These are phyloP conservation scores for Isurus oxyrinchus DNA, from an alignment of 2,113 vertebrate species.

Conservation along the genomic window DNA sequence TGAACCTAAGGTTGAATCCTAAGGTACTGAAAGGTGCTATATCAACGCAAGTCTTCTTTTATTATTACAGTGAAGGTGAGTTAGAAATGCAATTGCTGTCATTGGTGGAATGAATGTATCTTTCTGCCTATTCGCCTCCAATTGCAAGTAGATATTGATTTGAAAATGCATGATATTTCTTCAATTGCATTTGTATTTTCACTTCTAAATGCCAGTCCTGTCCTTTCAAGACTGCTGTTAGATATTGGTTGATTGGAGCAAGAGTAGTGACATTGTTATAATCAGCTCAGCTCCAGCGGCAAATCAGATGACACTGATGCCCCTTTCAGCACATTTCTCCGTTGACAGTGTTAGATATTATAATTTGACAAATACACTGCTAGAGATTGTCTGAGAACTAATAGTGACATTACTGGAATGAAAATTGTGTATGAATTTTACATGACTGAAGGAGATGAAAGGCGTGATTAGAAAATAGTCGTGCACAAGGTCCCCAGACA, in stretches of 20 bases:
- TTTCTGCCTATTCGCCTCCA: background rate
- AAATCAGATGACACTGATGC: slow-evolving; percentile 18
- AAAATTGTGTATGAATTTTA: slow-evolving; percentile 6
- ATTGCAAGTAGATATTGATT: background rate
- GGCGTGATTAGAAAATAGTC: background rate
- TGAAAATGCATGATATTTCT: background rate
- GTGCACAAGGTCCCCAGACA: background rate
- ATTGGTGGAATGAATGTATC: background rate
- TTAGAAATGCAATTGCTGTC: background rate
- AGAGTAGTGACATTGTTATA: background rate
- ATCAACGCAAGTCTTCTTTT: background rate
- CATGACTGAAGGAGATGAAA: slow-evolving; percentile 29
- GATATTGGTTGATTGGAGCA: background rate
- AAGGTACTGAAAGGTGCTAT: background rate
- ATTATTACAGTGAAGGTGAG: background rate
- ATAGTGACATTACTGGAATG: slow-evolving; percentile 21
- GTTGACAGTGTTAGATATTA: slow-evolving; percentile 25
- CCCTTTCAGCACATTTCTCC: background rate
- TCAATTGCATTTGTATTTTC: background rate
- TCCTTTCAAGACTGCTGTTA: background rate
- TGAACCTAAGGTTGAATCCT: background rate
- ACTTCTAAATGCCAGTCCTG: background rate
- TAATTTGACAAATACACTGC: slow-evolving; percentile 18
- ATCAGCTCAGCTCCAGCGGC: slow-evolving; percentile 1
- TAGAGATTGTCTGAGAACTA: slow-evolving; percentile 1